Evolutionary conservation across 2,797 vertebrate genomes (phyloP), one percentile per base, ranked within the genome.

Genomic region (Pseudomugil gertrudae): DNA sequence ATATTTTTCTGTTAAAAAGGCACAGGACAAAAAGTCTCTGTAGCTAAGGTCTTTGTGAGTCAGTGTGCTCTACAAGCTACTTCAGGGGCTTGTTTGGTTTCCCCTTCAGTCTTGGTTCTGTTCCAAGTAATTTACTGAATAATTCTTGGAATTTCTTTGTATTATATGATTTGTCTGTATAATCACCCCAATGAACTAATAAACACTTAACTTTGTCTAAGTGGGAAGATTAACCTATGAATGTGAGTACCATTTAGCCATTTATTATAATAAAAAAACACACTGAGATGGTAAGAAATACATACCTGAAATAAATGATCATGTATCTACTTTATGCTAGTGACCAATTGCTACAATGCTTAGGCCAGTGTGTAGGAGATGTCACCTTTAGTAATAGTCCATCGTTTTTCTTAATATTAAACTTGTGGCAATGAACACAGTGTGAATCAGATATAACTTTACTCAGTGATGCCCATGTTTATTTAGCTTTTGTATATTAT

Each of bases 351-450:
- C 64, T 69, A 65, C 71, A 24, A 72, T 66, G 74, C 79, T 71
- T 47, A 36, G 75, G 76, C 72, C 78, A 79, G 57, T 61, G 82
- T 66, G 86, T 86, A 75, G 81, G 83, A 84, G 76, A 77, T 5
- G 29, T 64, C 76, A 79, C 76, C 87, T 80, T 81, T 75, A 74
- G 59, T 27, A 64, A 45, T 63, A 66, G 65, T 52, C 70, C 59
- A 69, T 57, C 74, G 81, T 76, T 74, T 76, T 69, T 75, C 72
- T 57, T 47, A 29, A 61, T 36, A 78, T 79, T 78, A 77, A 80
- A 83, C 82, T 79, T 72, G 47, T 36, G 27, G 47, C 56, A 62
- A 63, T 65, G 47, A 58, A 56, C 1, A 19, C 38, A 26, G 45
- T 43, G 32, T 36, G 50, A 38, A 24, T 51, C 32, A 33, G 45